Evolutionary conservation across 2,113 vertebrate genomes (phyloP).

Genomic region (Petrocephalus zakoni): DNA sequence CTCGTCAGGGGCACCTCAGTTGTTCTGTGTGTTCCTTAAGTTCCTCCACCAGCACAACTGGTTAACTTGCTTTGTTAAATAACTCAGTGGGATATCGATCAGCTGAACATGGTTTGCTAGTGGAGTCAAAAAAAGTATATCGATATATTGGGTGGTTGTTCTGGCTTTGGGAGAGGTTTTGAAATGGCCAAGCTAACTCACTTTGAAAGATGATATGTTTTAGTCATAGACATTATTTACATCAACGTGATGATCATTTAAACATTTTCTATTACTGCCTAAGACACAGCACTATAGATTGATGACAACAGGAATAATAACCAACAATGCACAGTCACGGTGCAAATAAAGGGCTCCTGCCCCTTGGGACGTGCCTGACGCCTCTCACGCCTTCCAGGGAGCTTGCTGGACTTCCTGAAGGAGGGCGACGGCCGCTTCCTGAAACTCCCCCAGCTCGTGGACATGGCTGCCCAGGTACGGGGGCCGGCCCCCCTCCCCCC

Average conservation of each 20-base stretch:
- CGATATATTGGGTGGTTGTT: not conserved
- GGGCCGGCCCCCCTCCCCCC: no score
- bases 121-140: not conserved
- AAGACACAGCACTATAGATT: not conserved
- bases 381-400: constrained; percentile 59
- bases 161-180: not conserved
- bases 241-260: not conserved
- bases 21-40: not conserved
- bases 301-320: not conserved
- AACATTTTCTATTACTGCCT: not conserved
- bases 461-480: constrained; percentile 92
- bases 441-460: constrained; percentile 85
- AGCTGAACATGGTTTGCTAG: not conserved
- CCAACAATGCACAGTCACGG: no score
- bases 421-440: constrained; percentile 92
- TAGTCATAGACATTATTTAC: not conserved
- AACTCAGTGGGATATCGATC: not conserved
- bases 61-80: not conserved
- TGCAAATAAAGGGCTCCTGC: not conserved
- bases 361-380: not conserved
- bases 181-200: not conserved
- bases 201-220: not conserved
- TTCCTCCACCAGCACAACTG: not conserved
- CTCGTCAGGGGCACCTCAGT: not conserved
- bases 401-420: constrained; percentile 88